phyloP scores from a whole-genome alignment of 2,888 invertebrate genomes.

The Gonocerus acuteangulatus region DNA sequence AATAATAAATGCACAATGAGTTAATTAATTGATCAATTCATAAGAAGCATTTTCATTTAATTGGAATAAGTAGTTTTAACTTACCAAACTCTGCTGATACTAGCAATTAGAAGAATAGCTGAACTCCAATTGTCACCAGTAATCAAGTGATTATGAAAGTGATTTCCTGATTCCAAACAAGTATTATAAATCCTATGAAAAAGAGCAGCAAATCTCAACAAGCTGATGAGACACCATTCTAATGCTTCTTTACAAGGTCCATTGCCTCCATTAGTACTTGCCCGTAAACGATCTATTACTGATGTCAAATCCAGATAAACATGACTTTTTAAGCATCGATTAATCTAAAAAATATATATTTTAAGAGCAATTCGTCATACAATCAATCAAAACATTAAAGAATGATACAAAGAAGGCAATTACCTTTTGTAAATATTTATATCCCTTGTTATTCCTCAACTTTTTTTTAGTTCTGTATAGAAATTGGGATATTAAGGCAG shows the following conservation, averaged over 20 bases:
- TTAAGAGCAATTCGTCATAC: not conserved
- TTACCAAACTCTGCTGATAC: constrained; percentile 20
- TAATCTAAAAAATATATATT: not conserved
- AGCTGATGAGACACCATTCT: constrained; percentile 4
- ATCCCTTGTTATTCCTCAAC: constrained; percentile 13
- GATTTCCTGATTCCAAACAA: not conserved
- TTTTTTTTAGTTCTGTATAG: not conserved
- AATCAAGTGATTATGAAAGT: constrained; percentile 5
- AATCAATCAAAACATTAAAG: too few relatives aligned
- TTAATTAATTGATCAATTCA: too few relatives aligned
- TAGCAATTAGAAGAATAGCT: constrained; percentile 6
- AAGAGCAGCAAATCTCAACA: constrained; percentile 8
- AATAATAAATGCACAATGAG: too few relatives aligned
- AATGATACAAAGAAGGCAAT: too few relatives aligned
- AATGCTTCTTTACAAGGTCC: constrained; percentile 7
- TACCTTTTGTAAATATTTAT: constrained; percentile 22
- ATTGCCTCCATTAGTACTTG: not conserved
- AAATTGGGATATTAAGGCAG: constrained; percentile 13
- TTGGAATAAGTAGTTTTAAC: too few relatives aligned
- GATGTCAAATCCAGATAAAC: not conserved
- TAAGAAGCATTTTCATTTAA: too few relatives aligned
- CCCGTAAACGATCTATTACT: not conserved
- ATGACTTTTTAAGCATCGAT: not conserved
- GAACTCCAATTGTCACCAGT: constrained; percentile 11
- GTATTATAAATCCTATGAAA: constrained; percentile 7